phyloP scores from a whole-genome alignment of 2,888 invertebrate genomes.

The Phalera bucephala region DNA sequence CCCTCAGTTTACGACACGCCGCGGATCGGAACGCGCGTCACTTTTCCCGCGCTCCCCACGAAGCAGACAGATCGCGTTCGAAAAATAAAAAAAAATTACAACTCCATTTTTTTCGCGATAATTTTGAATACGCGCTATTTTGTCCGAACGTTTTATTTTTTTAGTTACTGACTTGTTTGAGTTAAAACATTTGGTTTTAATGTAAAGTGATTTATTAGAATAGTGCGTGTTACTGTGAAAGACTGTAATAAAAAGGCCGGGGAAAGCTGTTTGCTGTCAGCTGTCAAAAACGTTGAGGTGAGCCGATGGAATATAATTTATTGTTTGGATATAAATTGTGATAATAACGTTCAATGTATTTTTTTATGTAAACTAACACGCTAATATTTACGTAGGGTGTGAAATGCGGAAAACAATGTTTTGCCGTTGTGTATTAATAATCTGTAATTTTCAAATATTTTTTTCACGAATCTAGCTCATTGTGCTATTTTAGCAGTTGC shows the following conservation, averaged over 20 bases:
- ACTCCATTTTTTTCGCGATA: slow-evolving; percentile 12
- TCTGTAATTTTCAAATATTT: too few species aligned
- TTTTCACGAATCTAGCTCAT: too few species aligned
- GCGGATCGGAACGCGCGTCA: slow-evolving; percentile 40
- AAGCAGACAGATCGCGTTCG: slow-evolving; percentile 42
- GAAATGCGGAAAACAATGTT: too few species aligned
- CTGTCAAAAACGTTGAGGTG: slow-evolving; percentile 71
- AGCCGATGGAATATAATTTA: slow-evolving; percentile 50
- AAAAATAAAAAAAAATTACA: slow-evolving; percentile 23
- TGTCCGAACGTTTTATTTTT: slow-evolving; percentile 4
- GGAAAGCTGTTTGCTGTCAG: slow-evolving; percentile 58
- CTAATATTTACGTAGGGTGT: slow-evolving; percentile 12
- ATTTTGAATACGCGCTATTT: slow-evolving; percentile 11
- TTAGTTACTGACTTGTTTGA: slow-evolving; percentile 22
- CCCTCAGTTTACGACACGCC: slow-evolving; percentile 51
- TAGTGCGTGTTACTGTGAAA: slow-evolving; percentile 47
- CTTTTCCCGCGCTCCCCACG: slow-evolving; percentile 28
- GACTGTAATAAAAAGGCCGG: slow-evolving; percentile 41
- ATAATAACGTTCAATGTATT: slow-evolving; percentile 17
- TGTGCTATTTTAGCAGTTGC: too few species aligned
- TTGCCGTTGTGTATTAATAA: too few species aligned
- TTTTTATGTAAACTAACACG: slow-evolving; percentile 13
- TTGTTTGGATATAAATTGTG: slow-evolving; percentile 29
- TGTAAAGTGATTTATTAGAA: slow-evolving; percentile 46
- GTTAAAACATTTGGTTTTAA: slow-evolving; percentile 22